These are phyloP conservation scores for Mus spicilegus DNA, from an alignment of 2,113 vertebrate genomes.

Conservation along the genomic window DNA sequence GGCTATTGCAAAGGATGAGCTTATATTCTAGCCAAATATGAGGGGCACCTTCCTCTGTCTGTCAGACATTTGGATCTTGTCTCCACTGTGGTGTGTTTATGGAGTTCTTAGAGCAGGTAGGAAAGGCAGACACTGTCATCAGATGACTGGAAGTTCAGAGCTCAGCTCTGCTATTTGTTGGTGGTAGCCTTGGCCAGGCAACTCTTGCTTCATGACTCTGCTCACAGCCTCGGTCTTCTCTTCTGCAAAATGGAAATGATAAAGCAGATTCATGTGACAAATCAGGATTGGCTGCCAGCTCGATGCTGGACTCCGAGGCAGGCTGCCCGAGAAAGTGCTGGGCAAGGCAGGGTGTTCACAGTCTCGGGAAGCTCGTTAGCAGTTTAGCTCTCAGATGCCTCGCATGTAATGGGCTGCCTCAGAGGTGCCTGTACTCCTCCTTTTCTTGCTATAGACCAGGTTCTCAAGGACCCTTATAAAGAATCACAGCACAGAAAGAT, in stretches of 20 bases:
- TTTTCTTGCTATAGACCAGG: neutral
- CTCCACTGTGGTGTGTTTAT: neutral
- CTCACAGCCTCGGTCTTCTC: neutral
- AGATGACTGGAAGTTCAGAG: rapidly evolving
- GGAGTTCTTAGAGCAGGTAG: no score
- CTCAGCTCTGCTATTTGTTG: neutral
- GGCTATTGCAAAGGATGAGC: neutral
- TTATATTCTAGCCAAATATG: neutral
- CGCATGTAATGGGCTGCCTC: rapidly evolving
- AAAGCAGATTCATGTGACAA: neutral
- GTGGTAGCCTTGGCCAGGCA: no score
- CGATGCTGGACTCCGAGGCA: rapidly evolving
- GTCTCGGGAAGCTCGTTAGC: no score
- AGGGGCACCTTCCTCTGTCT: neutral
- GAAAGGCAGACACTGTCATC: rapidly evolving
- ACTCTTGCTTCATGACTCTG: neutral
- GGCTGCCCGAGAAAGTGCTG: rapidly evolving
- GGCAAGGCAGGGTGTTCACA: rapidly evolving
- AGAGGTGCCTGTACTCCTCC: rapidly evolving
- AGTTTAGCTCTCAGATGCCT: neutral
- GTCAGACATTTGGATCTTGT: neutral
- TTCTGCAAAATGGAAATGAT: neutral
- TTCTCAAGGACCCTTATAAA: neutral
- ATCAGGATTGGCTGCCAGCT: rapidly evolving
- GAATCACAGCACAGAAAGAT: neutral